Evolutionary conservation across 2,113 vertebrate genomes (phyloP), one percentile per base, ranked within the genome.

Genomic region (Gymnobelideus leadbeateri): DNA sequence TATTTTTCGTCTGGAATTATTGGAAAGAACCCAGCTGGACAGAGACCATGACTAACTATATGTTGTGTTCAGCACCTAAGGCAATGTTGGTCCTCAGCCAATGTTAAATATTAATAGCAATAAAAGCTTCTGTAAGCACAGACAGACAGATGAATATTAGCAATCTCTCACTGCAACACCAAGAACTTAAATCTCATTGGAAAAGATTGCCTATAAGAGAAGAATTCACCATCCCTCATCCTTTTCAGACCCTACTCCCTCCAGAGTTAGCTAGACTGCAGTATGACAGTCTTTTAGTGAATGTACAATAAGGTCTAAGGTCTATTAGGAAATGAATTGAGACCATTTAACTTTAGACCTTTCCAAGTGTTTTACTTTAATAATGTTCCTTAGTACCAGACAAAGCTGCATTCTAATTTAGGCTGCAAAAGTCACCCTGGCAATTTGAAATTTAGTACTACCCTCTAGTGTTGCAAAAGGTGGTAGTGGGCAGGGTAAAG

Each of bases 41-140:
- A 94, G 94, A 97, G 89, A 89, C 90, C 97, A 97, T 92, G 93
- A 84, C 89, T 94, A 96, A 91, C 89, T 96, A 91, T 93, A 77
- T 95, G 93, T 53, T 93, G 92, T 93, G 53, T 95, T 96, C 94
- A 96, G 96, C 94, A 96, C 97, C 96, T 90, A 93, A 77, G 89
- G 84, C 93, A 96, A 89, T 94, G 89, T 51, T 97, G 96, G 96
- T 92, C 95, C 96, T 97, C 92, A 97, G 92, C 96, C 97, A 97
- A 93, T 93, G 95, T 97, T 98, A 98, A 98, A 97, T 98, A 98
- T 98, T 98, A 98, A 98, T 98, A 97, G 94, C 96, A 95, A 96
- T 97, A 98, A 98, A 98, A 97, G 97, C 96, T 97, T 98, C 96
- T 92, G 1, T 97, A 96, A 96, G 96, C 94, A 93, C 94, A 96